Evolutionary conservation across 2,888 invertebrate genomes (phyloP).

Genomic region (Eumacrocentrus americanus): DNA sequence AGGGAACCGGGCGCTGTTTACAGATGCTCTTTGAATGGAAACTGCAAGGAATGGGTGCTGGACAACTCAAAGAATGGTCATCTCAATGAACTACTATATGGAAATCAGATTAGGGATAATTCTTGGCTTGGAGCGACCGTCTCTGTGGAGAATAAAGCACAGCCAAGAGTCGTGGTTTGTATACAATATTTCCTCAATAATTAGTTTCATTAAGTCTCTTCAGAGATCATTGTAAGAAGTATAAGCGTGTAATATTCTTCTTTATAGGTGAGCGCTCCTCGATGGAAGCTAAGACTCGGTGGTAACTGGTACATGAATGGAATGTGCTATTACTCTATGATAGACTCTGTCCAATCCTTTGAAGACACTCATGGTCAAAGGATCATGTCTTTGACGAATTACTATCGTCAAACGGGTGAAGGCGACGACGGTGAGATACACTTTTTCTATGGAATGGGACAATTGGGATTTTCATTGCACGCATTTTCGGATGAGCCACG

Average conservation of each 20-base stretch:
- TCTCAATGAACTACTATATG: not conserved
- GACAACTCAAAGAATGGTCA: conserved; percentile 21
- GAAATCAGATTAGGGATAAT: conserved; percentile 35
- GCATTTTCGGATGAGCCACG: conserved; percentile 25
- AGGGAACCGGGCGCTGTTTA: conserved; percentile 50
- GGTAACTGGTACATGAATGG: conserved; percentile 44
- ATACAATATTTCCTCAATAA: not conserved
- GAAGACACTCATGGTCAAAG: conserved; percentile 18
- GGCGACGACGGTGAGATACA: conserved; percentile 23
- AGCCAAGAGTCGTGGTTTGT: conserved; percentile 49
- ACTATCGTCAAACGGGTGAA: not conserved
- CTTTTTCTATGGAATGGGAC: conserved; percentile 43
- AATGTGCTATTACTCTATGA: conserved; percentile 47
- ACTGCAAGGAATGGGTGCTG: conserved; percentile 41
- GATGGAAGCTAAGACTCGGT: conserved; percentile 50
- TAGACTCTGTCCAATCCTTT: conserved; percentile 29
- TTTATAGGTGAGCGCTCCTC: conserved; percentile 59
- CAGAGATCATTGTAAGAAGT: not conserved
- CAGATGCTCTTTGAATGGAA: conserved; percentile 45
- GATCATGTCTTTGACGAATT: conserved; percentile 20
- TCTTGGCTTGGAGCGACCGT: conserved; percentile 59
- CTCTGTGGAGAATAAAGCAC: conserved; percentile 50
- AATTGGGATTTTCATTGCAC: conserved; percentile 48
- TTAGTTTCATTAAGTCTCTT: not conserved
- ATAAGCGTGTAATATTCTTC: not conserved